Conservation (phyloP, 1,140 invertebrate species). For the Oppia nitens region DNA sequence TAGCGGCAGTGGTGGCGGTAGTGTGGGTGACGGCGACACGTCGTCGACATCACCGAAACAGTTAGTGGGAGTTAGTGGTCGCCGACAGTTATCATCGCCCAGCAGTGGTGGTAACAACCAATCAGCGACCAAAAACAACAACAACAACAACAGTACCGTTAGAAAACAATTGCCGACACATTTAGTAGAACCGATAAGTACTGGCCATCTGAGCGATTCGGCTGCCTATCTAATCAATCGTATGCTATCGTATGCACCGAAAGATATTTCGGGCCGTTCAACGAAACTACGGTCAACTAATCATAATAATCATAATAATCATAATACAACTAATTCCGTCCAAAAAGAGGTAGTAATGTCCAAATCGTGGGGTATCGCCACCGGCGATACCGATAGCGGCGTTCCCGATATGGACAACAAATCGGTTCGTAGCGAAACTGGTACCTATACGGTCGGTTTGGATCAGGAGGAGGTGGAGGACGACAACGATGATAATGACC, state of each 20-base stretch:
- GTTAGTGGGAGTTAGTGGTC: not conserved
- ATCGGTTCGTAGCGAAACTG: constrained; percentile 62
- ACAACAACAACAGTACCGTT: no score
- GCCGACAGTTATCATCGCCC: no score
- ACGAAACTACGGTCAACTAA: not conserved
- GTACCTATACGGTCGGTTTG: constrained; percentile 58
- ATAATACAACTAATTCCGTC: not conserved
- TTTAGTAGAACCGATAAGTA: not conserved
- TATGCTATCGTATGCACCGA: not conserved
- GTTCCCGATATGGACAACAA: constrained; percentile 25
- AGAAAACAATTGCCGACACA: no score
- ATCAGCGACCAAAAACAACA: no score
- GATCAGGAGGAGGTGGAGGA: constrained; percentile 29
- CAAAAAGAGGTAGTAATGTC: not conserved
- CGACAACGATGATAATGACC: constrained; percentile 53
- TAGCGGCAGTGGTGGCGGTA: no score
- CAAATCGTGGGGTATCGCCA: no score
- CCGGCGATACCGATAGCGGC: constrained; percentile 20
- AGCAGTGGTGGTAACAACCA: no score
- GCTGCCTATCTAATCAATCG: constrained; percentile 11
- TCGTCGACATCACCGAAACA: not conserved
- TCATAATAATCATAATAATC: not conserved
- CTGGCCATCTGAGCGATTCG: constrained; percentile 11
- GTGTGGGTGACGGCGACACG: no score
- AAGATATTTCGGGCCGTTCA: not conserved